Percentiles rank a stretch among this genome's conserved stretches.
These are phyloP conservation scores for Limnephilus lunatus DNA, from an alignment of 2,888 invertebrate genomes.

Conservation along the genomic window DNA sequence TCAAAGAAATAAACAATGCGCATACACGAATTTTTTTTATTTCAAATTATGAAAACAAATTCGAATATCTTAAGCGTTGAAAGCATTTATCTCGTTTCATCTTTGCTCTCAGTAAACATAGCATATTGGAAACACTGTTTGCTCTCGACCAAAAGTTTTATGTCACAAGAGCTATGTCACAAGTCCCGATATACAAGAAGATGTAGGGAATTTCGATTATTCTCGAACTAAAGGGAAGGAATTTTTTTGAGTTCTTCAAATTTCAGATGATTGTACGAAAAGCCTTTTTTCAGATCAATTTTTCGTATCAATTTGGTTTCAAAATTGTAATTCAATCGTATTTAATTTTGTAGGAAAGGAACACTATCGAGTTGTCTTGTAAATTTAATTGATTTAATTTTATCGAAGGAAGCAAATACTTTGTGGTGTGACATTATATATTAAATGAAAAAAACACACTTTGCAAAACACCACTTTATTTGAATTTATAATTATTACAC, in stretches of 20 bases:
- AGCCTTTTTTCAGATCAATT: background rate
- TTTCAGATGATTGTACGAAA: no score
- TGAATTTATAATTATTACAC: no score
- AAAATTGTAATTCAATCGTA: background rate
- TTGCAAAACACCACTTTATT: no score
- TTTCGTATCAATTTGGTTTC: background rate
- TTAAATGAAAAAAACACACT: no score
- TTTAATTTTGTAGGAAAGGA: background rate
- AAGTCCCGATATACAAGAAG: background rate
- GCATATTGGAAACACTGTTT: conserved; percentile 36
- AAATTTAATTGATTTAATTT: background rate
- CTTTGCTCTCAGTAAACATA: conserved; percentile 15
- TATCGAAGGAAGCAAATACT: no score
- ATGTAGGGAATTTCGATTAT: background rate
- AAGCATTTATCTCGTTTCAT: background rate
- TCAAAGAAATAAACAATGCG: background rate
- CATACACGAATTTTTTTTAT: background rate
- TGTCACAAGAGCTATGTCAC: background rate
- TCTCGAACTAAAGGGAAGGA: background rate
- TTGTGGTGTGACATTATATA: no score
- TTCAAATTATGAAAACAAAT: background rate
- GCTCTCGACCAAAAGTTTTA: background rate
- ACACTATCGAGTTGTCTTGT: background rate
- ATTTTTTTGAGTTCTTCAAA: no score
- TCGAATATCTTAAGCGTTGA: background rate